These are phyloP conservation scores for Argyresthia goedartella DNA, from an alignment of 2,888 invertebrate species.

Conservation along the genomic window DNA sequence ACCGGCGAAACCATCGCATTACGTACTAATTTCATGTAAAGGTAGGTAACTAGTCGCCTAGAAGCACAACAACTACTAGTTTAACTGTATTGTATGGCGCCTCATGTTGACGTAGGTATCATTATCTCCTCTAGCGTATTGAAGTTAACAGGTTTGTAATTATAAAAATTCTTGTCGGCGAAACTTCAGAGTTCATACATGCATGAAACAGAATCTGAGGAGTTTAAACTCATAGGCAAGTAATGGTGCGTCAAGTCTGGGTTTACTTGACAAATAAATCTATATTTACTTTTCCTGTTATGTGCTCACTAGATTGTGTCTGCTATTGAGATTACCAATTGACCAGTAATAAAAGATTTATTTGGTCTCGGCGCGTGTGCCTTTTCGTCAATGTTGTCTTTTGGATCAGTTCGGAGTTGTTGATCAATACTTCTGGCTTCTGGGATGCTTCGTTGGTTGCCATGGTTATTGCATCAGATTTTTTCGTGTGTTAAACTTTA, in stretches of 20 bases:
- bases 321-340: constrained; percentile 2
- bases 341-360: neutral
- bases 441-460: too few relatives aligned
- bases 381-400: neutral
- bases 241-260: neutral
- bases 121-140: too few relatives aligned
- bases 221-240: neutral
- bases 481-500: too few relatives aligned
- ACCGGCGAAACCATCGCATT: too few relatives aligned
- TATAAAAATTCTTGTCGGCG: neutral
- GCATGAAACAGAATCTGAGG: neutral
- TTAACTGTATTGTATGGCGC: too few relatives aligned
- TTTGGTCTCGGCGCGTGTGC: neutral
- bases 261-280: neutral
- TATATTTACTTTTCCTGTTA: neutral
- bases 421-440: too few relatives aligned
- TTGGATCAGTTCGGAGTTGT: too few relatives aligned
- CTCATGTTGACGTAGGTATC: too few relatives aligned
- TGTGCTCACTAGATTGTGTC: neutral
- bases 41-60: too few relatives aligned
- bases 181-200: neutral
- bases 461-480: too few relatives aligned
- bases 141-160: neutral
- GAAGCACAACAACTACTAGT: too few relatives aligned
- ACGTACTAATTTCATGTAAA: too few relatives aligned